Base-by-base conservation (phyloP, 1,140 invertebrate genomes). In the Penaeus indicus region DNA sequence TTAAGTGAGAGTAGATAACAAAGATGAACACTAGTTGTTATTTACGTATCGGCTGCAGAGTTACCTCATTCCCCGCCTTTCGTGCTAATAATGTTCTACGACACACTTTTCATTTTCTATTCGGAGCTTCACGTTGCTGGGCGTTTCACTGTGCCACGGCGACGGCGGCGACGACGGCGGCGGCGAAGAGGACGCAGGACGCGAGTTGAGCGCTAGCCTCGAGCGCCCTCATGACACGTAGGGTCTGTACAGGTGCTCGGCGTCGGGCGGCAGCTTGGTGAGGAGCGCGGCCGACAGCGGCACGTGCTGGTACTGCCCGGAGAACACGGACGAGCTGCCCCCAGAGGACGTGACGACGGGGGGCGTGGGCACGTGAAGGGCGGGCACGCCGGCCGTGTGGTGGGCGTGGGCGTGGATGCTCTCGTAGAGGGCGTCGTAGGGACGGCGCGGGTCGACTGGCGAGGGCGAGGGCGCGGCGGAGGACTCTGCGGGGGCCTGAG, bases 161-260 rank as follows among this genome's bases (percentile, higher is more conserved):
- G 21, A 42, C n/a, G 32, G 25, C 81, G 22, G 8, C 22, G 21
- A 21, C 54, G 60, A 27, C 80, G 63, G 47, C 25, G 27, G 27
- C 13, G 75, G n/a, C 27, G 21, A 19, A 1, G 69, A 84, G 18
- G 82, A 27, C 18, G 32, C 19, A 38, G 19, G 61, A 42, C n/a
- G 1, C 13, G 13, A 18, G 69, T 16, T n/a, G n/a, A 3, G n/a
- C 4, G 21, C 22, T 60, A 47, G 16, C 22, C 54, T 79, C 54
- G 54, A 54, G 54, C 54, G 54, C 54, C 54, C 87, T 88, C 87
- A 88, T 67, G 87, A 88, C 25, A 90, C 89, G 67, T 90, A 90
- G 38, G 89, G 89, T 60, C 89, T 61, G 80, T 90, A 90, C 38
- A 90, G 81, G 69, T 87, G 89, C 61, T 90, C 89, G 11, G 89